Evolutionary conservation across 2,797 vertebrate species (phyloP).

Genomic region (Falco concolor): DNA sequence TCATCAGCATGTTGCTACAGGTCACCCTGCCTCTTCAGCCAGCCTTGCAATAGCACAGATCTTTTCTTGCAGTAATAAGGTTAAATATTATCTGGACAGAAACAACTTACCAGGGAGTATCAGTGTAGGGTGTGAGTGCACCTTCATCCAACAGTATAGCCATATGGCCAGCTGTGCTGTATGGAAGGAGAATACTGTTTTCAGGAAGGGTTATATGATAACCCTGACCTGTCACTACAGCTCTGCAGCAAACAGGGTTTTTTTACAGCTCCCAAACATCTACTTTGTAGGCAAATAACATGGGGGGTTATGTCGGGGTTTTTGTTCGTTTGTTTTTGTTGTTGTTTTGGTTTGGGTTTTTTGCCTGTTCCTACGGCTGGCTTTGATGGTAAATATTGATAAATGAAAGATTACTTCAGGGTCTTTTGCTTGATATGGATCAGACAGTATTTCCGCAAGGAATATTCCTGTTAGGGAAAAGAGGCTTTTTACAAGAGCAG

Average conservation of each 20-base stretch:
- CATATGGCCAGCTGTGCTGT: background rate
- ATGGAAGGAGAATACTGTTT: background rate
- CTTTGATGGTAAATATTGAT: background rate
- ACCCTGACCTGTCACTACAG: background rate
- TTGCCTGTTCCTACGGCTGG: background rate
- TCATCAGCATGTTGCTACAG: rapidly evolving
- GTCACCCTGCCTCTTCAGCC: background rate
- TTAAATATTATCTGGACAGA: background rate
- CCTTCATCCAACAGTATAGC: rapidly evolving
- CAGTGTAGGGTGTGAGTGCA: background rate
- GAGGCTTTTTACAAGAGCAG: background rate
- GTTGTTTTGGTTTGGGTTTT: background rate
- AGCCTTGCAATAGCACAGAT: background rate
- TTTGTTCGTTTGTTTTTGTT: too few species aligned
- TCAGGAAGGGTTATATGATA: background rate
- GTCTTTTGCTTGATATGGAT: background rate
- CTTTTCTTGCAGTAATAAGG: background rate
- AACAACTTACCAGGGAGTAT: background rate
- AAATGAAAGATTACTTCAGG: background rate
- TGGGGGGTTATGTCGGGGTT: too few species aligned
- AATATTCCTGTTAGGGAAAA: background rate
- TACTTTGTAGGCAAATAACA: background rate
- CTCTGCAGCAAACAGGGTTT: background rate
- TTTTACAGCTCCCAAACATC: background rate
- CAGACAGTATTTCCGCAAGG: background rate